Evolutionary conservation across 2,113 vertebrate species (phyloP).

Genomic region (Calyptommatus sinebrachiatus): DNA sequence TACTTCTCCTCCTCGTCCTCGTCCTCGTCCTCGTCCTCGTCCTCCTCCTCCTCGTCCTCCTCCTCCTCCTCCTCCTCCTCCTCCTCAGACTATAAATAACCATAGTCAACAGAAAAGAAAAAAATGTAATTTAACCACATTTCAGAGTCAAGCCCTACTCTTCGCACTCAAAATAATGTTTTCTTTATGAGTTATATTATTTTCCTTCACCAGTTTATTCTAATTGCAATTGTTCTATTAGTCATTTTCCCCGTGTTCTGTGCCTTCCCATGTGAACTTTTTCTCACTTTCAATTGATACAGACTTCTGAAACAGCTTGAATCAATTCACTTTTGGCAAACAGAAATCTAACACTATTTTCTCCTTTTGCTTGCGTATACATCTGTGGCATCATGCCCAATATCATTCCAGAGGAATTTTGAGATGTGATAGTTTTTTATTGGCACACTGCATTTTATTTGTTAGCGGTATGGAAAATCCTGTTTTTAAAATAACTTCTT

Average conservation of each 20-base stretch:
- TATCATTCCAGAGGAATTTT: not conserved
- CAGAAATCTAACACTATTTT: conserved; percentile 25
- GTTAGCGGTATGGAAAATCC: conserved; percentile 12
- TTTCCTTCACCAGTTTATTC: conserved; percentile 4
- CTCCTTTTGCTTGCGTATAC: conserved; percentile 38
- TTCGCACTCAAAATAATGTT: too few relatives aligned
- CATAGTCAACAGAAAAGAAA: too few relatives aligned
- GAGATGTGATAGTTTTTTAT: conserved; percentile 24
- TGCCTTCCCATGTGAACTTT: not conserved
- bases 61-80: too few relatives aligned
- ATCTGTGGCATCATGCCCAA: conserved; percentile 35
- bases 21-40: too few relatives aligned
- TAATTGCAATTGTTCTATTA: conserved; percentile 40
- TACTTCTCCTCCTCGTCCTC: too few relatives aligned
- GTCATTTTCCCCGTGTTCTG: conserved; percentile 18
- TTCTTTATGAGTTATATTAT: not conserved
- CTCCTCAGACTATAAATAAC: too few relatives aligned
- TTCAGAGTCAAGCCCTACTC: too few relatives aligned
- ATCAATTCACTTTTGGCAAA: conserved; percentile 47
- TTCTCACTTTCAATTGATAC: conserved; percentile 1
- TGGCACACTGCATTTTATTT: not conserved
- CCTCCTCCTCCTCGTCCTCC: too few relatives aligned
- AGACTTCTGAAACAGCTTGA: conserved; percentile 50
- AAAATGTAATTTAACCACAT: too few relatives aligned
- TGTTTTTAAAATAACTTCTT: not conserved